Percentiles rank a stretch among this genome's conserved stretches.
Conservation (phyloP, 2,113 vertebrate species). For the Pundamilia nyererei region DNA sequence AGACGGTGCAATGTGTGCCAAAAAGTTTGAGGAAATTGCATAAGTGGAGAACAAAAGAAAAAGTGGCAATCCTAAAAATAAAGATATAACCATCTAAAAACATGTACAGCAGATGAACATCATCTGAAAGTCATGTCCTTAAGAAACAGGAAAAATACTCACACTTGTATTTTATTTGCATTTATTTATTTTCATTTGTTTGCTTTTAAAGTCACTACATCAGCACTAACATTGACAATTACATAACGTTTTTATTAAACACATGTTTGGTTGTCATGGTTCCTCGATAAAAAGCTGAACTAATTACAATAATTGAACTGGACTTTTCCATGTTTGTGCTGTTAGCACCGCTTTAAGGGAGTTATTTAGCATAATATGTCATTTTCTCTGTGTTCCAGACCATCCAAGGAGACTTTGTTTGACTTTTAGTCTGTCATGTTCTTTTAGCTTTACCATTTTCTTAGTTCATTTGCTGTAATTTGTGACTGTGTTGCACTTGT, state of each 20-base stretch:
- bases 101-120: too few relatives aligned
- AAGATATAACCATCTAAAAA: rapidly evolving
- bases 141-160: not conserved
- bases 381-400: not conserved
- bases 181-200: not conserved
- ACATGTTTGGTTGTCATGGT: not conserved
- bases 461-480: not conserved
- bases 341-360: not conserved
- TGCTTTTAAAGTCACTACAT: not conserved
- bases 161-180: rapidly evolving
- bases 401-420: not conserved
- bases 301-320: not conserved
- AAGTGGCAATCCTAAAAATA: not conserved
- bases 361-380: not conserved
- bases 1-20: rapidly evolving
- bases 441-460: not conserved
- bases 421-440: not conserved
- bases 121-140: not conserved
- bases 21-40: not conserved
- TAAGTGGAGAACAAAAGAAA: not conserved
- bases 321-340: not conserved
- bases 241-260: not conserved
- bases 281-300: not conserved
- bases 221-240: not conserved
- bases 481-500: not conserved